Base-by-base conservation (phyloP, 1,140 invertebrate genomes). In the Campodea augens region DNA sequence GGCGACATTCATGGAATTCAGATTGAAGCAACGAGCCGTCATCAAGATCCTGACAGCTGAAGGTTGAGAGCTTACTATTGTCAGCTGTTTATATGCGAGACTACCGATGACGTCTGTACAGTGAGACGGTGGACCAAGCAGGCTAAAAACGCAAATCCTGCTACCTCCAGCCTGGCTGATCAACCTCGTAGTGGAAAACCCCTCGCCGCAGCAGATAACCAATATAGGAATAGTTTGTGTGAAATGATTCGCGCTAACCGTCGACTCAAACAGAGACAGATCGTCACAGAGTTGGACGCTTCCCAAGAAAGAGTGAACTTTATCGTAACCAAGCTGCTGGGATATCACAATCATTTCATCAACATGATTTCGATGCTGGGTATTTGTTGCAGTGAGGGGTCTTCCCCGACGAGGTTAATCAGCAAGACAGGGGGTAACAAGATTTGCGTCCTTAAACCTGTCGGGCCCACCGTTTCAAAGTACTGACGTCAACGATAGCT, bases 231-330 rank as follows among this genome's bases (percentile, higher is more conserved):
- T 10, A 4, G 36, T 37, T n/a, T 37, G n/a, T n/a, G 20, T 19
- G 36, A 37, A 37, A 37, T 37, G 20, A 37, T 37, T 37, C 36
- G 36, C 36, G 36, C 3, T 37, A 37, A 37, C 36, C 36, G 3
- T 37, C 36, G 36, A 37, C 15, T 37, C 36, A 37, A 37, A 37
- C 36, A 37, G 36, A 4, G 36, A 37, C 36, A 37, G 36, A 4
- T 37, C 36, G 36, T 19, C 36, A 37, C 36, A 37, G 3, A 10
- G 20, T 19, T 37, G 4, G 20, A 37, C 36, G 20, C 20, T 37
- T 37, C 36, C 3, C 10, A 4, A 37, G 36, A 10, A 37, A 37
- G 3, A 37, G 10, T 3, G 36, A 3, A 37, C 36, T 37, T 37
- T 10, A 10, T 37, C 36, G 36, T 37, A 37, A 37, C 36, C 20